Percentiles rank a stretch among this genome's conserved stretches.
phyloP scores from a whole-genome alignment of 2,113 vertebrate genomes.

The Amia ocellicauda region DNA sequence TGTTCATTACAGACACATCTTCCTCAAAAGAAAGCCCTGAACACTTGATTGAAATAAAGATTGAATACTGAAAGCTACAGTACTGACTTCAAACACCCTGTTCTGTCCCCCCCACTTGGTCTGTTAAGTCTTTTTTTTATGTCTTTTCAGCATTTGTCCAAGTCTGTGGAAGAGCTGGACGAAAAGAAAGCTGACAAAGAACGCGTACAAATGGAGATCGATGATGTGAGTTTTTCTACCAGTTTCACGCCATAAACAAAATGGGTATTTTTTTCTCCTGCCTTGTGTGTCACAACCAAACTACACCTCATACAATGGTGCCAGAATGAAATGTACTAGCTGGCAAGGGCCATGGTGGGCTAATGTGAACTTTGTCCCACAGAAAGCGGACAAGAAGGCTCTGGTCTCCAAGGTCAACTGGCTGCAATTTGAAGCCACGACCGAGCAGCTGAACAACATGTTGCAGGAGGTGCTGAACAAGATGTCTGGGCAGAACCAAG shows the following conservation, averaged over 20 bases:
- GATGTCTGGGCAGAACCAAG: conserved; percentile 69
- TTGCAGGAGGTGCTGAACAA: conserved; percentile 68
- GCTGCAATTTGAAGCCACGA: conserved; percentile 61
- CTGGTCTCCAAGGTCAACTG: conserved; percentile 71
- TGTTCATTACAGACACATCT: too few species aligned
- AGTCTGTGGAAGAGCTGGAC: conserved; percentile 59
- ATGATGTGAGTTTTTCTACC: conserved; percentile 53
- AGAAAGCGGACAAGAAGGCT: conserved; percentile 72
- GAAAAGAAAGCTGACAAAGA: conserved; percentile 73
- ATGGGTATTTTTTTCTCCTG: too few species aligned
- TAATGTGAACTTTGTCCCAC: neutral
- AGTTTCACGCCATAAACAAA: too few species aligned
- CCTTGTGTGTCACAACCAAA: too few species aligned
- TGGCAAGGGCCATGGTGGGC: too few species aligned
- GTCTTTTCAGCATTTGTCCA: conserved; percentile 65
- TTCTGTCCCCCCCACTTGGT: too few species aligned
- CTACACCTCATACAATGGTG: too few species aligned
- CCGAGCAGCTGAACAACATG: conserved; percentile 67
- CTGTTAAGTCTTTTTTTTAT: neutral
- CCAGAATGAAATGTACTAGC: too few species aligned
- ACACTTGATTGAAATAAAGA: too few species aligned
- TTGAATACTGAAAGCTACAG: too few species aligned
- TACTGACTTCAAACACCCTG: too few species aligned
- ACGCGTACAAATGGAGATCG: conserved; percentile 54
- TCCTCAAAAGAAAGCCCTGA: too few species aligned